phyloP scores from a whole-genome alignment of 2,888 invertebrate genomes.

The Branchinecta sandiegonensis region DNA sequence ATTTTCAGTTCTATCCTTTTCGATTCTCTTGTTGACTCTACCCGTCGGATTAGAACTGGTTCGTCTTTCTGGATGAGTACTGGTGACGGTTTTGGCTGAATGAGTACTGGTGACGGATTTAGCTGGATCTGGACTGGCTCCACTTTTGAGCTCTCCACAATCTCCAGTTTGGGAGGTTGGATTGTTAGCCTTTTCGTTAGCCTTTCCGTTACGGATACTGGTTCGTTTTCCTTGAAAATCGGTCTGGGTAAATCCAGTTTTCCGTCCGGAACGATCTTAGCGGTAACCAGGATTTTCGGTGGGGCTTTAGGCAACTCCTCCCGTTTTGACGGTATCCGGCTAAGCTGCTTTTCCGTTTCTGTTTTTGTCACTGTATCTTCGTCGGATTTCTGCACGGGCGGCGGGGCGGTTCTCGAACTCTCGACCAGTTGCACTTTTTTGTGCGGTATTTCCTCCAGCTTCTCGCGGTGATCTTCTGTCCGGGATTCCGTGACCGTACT shows the following conservation, averaged over 20 bases:
- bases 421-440: too few relatives aligned
- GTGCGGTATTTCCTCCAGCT: not conserved
- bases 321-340: not conserved
- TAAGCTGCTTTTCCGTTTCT: not conserved
- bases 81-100: not conserved
- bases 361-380: not conserved
- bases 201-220: not conserved
- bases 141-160: too few relatives aligned
- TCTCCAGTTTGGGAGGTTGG: not conserved
- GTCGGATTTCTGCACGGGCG: not conserved
- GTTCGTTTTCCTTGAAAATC: not conserved
- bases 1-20: not conserved
- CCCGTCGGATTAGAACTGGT: too few relatives aligned
- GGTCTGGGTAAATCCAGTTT: not conserved
- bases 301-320: not conserved
- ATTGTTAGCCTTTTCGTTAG: not conserved
- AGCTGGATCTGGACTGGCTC: not conserved
- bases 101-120: not conserved
- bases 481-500: slow-evolving; percentile 34
- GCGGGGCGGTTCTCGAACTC: too few relatives aligned
- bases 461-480: slow-evolving; percentile 36
- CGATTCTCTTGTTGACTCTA: too few relatives aligned
- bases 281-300: not conserved
- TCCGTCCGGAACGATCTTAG: not conserved
- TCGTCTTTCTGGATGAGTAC: too few relatives aligned